Evolutionary conservation across 2,888 invertebrate genomes (phyloP), one percentile per base, ranked within the genome.

Genomic region (Standfussiana lucernea): DNA sequence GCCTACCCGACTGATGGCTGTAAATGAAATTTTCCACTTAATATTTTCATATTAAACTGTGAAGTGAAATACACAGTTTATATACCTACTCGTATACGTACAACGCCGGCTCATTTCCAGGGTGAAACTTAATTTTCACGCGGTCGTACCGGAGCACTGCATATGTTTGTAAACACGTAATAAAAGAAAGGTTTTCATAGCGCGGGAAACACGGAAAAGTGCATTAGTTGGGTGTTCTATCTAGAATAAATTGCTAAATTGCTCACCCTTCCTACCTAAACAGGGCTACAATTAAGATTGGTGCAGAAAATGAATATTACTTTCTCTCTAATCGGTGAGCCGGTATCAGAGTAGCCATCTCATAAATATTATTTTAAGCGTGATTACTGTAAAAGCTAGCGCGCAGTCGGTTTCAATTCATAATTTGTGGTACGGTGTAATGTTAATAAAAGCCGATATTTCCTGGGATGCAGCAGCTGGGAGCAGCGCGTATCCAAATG

Each of bases 371-470:
- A 80, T 86, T 79, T 75, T 45, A 77, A 89, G 86, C 81, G 78
- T 90, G 88, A 91, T 89, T 88, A 89, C 80, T 62, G 82, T 89
- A 87, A 90, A 87, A 90, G 90, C 88, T 82, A 72, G 82, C 76
- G 72, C 66, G 79, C 77, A 82, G 79, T 81, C 79, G 78, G 84
- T 86, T 89, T 91, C 90, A 87, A 90, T 90, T 91, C 89, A 92
- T 94, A 93, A 92, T 93, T 93, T 93, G 93, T 90, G 92, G 91
- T 90, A 85, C 85, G 84, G 85, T 90, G 90, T 92, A 92, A 93
- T 92, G 92, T 92, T 93, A 92, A 94, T 94, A 93, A 94, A 93
- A 93, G 90, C 91, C 93, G 91, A 94, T 94, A 94, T 93, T 91
- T 92, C 90, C 91, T 89, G 90, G 88, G 88, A 86, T 90, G 91